A percentile compares a stretch with the other conserved stretches of the same genome.
phyloP scores from a whole-genome alignment of 2,888 invertebrate genomes.

The Polyploca ridens region DNA sequence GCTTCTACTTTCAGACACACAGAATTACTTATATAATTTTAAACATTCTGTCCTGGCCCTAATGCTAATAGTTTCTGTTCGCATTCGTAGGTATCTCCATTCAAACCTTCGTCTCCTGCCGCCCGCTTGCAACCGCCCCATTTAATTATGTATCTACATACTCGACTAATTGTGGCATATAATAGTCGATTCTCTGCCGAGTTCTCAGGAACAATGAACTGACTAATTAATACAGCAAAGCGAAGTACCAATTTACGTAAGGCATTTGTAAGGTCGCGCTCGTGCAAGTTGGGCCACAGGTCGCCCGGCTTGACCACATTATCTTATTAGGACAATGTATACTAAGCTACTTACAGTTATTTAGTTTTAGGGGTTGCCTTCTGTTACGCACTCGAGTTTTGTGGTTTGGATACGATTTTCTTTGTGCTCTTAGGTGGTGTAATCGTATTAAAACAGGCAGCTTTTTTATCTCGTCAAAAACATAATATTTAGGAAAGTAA shows the following conservation, averaged over 20 bases:
- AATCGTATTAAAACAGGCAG: too few species aligned
- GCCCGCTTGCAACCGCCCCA: background rate
- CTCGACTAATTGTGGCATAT: slow-evolving; percentile 5
- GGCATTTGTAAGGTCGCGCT: slow-evolving; percentile 8
- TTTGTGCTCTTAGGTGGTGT: too few species aligned
- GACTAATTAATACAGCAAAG: slow-evolving; percentile 38
- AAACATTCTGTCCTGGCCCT: too few species aligned
- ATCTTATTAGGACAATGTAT: background rate
- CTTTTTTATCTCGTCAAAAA: too few species aligned
- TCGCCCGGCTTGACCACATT: background rate
- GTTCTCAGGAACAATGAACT: slow-evolving; percentile 24
- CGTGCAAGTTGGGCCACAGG: background rate
- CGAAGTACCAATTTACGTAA: slow-evolving; percentile 15
- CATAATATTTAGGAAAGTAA: too few species aligned
- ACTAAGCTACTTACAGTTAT: background rate
- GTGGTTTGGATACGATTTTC: background rate
- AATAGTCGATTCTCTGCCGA: background rate
- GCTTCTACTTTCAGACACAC: too few species aligned
- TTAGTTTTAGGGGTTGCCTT: background rate
- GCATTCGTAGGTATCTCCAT: too few species aligned
- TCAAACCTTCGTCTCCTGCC: background rate
- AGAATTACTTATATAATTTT: too few species aligned
- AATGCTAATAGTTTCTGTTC: too few species aligned
- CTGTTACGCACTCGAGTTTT: background rate
- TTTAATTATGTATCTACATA: background rate